Conservation (phyloP, 37 sponge, comb jelly and placozoan species). For the Haliclona indistincta region DNA sequence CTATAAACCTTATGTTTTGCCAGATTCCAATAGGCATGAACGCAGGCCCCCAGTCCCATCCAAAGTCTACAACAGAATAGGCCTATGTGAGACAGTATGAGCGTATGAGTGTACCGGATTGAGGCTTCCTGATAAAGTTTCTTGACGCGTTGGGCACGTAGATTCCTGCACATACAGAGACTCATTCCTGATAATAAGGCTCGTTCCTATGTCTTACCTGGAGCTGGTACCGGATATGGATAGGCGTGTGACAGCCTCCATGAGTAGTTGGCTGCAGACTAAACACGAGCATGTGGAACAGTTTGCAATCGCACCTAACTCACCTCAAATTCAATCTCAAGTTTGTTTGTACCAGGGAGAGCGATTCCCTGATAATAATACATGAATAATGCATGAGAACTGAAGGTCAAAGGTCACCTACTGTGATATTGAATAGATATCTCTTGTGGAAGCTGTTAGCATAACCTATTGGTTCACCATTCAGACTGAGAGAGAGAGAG, state of each 20-base stretch:
- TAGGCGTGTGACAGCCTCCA: constrained; percentile 26
- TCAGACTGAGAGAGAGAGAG: constrained; percentile 35
- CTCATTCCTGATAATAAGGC: not conserved
- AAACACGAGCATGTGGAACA: not conserved
- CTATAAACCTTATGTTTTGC: constrained; percentile 60
- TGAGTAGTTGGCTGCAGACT: constrained; percentile 79
- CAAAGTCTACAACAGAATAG: constrained; percentile 74
- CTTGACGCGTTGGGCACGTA: constrained; percentile 53
- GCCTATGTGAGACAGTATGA: not conserved
- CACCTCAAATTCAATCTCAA: constrained; percentile 58
- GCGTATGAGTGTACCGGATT: constrained; percentile 49
- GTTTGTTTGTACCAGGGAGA: constrained; percentile 27
- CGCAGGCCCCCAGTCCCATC: constrained; percentile 99
- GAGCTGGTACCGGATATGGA: constrained; percentile 51
- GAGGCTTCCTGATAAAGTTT: constrained; percentile 87
- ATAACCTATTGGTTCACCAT: constrained; percentile 25
- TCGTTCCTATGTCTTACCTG: constrained; percentile 1
- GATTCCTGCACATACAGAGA: constrained; percentile 2
- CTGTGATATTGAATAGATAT: constrained; percentile 70
- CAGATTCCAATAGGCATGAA: constrained; percentile 92
- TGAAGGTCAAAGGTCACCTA: constrained; percentile 7
- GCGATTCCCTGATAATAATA: constrained; percentile 34
- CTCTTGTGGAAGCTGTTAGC: constrained; percentile 55
- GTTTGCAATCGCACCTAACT: not conserved
- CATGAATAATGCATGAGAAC: not conserved